Evolutionary conservation across 2,888 invertebrate species (phyloP).

Genomic region (Drosophila neotestacea): DNA sequence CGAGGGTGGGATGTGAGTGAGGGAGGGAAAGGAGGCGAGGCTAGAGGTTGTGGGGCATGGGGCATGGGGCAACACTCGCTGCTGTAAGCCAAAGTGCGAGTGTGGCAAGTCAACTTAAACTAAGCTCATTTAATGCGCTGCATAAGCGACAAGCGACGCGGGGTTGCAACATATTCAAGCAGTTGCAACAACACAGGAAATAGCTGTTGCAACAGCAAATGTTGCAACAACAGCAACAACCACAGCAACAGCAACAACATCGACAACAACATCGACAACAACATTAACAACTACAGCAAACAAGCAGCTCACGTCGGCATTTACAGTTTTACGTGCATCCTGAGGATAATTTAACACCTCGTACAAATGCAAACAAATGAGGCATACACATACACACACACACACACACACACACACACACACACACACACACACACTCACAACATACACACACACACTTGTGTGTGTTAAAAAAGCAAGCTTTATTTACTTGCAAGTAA

Average conservation of each 20-base stretch:
- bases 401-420: constrained; percentile 2
- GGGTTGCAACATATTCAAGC: constrained; percentile 1
- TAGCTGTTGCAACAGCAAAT: constrained; percentile 36
- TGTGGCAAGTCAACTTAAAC: constrained; percentile 76
- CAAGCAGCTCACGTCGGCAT: constrained; percentile 63
- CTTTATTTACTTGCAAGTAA: constrained; percentile 80
- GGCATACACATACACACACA: constrained; percentile 29
- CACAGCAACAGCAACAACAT: constrained; percentile 6
- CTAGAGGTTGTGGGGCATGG: not conserved
- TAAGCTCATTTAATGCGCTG: constrained; percentile 78
- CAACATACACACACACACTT: constrained; percentile 3
- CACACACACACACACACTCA: constrained; percentile 20
- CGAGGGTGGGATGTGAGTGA: not conserved
- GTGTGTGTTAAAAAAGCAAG: constrained; percentile 41
- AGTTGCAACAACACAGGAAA: constrained; percentile 41
- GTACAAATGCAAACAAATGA: constrained; percentile 79
- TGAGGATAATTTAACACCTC: constrained; percentile 78
- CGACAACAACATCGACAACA: constrained; percentile 19
- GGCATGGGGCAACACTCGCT: constrained; percentile 11
- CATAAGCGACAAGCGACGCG: constrained; percentile 62
- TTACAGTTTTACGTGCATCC: constrained; percentile 79
- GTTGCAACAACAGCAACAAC: not conserved
- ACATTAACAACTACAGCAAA: constrained; percentile 43
- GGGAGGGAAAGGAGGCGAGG: not conserved
- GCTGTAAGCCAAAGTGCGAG: constrained; percentile 73